phyloP scores from a whole-genome alignment of 2,797 vertebrate species.

The Kryptopterus vitreolus region DNA sequence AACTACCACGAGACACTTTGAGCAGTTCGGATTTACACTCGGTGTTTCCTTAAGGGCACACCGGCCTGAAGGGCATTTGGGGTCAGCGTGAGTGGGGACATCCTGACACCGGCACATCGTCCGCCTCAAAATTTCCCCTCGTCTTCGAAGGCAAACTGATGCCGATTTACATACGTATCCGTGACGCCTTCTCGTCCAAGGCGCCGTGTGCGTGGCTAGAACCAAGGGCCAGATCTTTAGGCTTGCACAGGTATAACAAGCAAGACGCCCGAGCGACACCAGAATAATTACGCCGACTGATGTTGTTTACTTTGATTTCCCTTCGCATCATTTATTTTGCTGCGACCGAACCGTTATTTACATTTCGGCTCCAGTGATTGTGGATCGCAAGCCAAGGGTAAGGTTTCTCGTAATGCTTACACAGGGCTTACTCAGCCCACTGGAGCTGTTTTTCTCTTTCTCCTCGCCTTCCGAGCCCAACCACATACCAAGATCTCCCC shows the following conservation, averaged over 20 bases:
- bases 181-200: slow-evolving; percentile 18
- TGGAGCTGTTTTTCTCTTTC: slow-evolving; percentile 46
- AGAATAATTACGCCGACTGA: slow-evolving; percentile 75
- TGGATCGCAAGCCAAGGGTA: slow-evolving; percentile 43
- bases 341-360: slow-evolving; percentile 64
- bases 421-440: slow-evolving; percentile 55
- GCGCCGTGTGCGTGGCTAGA: slow-evolving; percentile 11
- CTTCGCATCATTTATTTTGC: slow-evolving; percentile 75
- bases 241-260: slow-evolving; percentile 46
- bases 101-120: too few relatives aligned
- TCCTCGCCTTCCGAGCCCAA: slow-evolving; percentile 45
- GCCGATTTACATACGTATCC: neutral
- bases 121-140: too few relatives aligned
- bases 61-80: neutral
- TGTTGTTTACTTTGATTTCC: slow-evolving; percentile 78
- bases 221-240: slow-evolving; percentile 43
- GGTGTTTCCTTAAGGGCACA: slow-evolving; percentile 10
- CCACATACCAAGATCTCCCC: slow-evolving; percentile 40
- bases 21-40: neutral
- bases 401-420: slow-evolving; percentile 62
- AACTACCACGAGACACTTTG: slow-evolving; percentile 10
- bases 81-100: too few relatives aligned
- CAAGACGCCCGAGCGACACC: slow-evolving; percentile 61
- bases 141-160: neutral
- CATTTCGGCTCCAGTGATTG: slow-evolving; percentile 53